phyloP scores from a whole-genome alignment of 2,888 invertebrate genomes.

The Nemotelus pantherinus region DNA sequence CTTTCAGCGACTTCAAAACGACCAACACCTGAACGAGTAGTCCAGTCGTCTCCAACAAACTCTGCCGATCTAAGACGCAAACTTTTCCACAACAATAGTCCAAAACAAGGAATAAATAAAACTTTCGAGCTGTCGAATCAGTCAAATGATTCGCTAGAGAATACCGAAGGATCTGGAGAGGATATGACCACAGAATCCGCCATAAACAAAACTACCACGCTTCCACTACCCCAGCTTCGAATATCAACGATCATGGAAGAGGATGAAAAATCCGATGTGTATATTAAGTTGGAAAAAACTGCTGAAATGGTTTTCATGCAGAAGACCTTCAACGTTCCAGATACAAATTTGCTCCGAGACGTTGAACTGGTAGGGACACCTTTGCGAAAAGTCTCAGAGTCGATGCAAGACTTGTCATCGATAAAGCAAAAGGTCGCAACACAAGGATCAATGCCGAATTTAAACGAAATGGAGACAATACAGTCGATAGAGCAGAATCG shows the following conservation, averaged over 20 bases:
- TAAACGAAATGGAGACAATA: slow-evolving; percentile 61
- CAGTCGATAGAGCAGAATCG: slow-evolving; percentile 64
- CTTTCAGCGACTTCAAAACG: slow-evolving; percentile 34
- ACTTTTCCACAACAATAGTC: slow-evolving; percentile 3
- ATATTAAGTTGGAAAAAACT: not conserved
- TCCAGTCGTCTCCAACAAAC: not conserved
- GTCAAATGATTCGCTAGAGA: slow-evolving; percentile 15
- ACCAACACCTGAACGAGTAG: not conserved
- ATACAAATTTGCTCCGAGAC: slow-evolving; percentile 58
- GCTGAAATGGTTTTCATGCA: slow-evolving; percentile 10
- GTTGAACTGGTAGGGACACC: slow-evolving; percentile 61
- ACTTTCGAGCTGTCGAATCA: slow-evolving; percentile 29
- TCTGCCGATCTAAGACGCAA: not conserved
- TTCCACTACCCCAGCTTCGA: slow-evolving; percentile 54
- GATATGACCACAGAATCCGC: not conserved
- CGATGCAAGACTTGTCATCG: slow-evolving; percentile 61
- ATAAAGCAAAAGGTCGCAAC: slow-evolving; percentile 54
- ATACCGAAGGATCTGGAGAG: slow-evolving; percentile 1
- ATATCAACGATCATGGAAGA: slow-evolving; percentile 60
- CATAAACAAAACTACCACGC: slow-evolving; percentile 59
- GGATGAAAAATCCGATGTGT: slow-evolving; percentile 54
- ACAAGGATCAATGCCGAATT: slow-evolving; percentile 65
- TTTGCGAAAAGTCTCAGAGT: slow-evolving; percentile 61
- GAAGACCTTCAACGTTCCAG: slow-evolving; percentile 46
- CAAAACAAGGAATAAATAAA: slow-evolving; percentile 28